Percentiles rank a stretch among this genome's conserved stretches.
These are phyloP conservation scores for Lacanobia wlatinum DNA, from an alignment of 2,888 invertebrate species.

Conservation along the genomic window DNA sequence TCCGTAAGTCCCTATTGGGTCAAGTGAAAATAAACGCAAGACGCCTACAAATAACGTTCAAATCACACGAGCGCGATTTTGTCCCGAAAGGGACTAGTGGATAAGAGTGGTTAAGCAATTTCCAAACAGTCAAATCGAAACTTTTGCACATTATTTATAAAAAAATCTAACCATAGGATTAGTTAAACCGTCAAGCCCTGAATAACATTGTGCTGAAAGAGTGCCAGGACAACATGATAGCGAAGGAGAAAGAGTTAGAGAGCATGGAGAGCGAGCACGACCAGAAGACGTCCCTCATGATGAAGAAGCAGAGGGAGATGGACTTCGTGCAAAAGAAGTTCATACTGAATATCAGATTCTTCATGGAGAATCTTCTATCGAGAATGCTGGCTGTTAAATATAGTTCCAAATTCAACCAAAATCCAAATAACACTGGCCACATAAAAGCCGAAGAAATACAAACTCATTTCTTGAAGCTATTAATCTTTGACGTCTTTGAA, in stretches of 20 bases:
- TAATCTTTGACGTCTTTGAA: slow-evolving; percentile 33
- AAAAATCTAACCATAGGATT: too few relatives aligned
- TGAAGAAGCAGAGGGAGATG: slow-evolving; percentile 83
- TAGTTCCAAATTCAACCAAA: background rate
- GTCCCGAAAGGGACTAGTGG: too few relatives aligned
- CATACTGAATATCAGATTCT: too few relatives aligned
- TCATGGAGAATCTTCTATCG: too few relatives aligned
- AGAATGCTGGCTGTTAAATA: too few relatives aligned
- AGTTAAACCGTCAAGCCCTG: slow-evolving; percentile 77
- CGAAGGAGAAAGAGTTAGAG: slow-evolving; percentile 81
- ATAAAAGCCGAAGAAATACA: background rate
- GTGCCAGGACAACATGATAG: slow-evolving; percentile 73
- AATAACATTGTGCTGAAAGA: slow-evolving; percentile 81
- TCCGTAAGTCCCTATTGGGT: too few relatives aligned
- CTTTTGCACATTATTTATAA: too few relatives aligned
- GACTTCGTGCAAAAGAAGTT: slow-evolving; percentile 84
- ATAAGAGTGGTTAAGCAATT: too few relatives aligned
- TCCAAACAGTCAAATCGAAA: too few relatives aligned
- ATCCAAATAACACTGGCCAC: slow-evolving; percentile 6
- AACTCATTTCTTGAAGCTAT: slow-evolving; percentile 25
- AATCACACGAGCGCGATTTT: too few relatives aligned
- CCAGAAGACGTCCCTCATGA: slow-evolving; percentile 75
- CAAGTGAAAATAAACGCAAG: too few relatives aligned
- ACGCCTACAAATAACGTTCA: too few relatives aligned
- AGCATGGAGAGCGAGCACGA: slow-evolving; percentile 79